Evolutionary conservation across 2,113 vertebrate species (phyloP), one percentile per base, ranked within the genome.

Genomic region (Suncus etruscus): DNA sequence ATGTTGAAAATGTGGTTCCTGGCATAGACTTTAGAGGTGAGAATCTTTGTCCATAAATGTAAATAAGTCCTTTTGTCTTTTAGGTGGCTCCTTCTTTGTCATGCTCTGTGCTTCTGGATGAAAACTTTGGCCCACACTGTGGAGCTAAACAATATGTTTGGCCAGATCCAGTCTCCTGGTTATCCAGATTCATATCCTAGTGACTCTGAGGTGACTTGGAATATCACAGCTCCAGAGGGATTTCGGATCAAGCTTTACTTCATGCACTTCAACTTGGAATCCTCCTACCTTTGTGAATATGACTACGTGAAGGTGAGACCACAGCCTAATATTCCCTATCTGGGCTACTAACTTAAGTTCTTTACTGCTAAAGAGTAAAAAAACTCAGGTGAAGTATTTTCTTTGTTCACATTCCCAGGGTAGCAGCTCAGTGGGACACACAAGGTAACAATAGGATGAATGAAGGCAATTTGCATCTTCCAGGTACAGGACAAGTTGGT

Each of bases 271-370:
- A 98, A 99, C 97, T 96, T 99, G 96, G 99, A 99, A 96, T 99
- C 99, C 0, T 99, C 99, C 54, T 99, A 99, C 97, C 98, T 99
- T 94, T 99, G 99, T 94, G 98, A 99, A 98, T 99, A 99, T 1
- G 99, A 99, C 96, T 99, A 97, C 1, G 98, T 99, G 69, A 98
- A 99, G 99, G 99, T 99, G 94, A 98, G 98, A 85, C 22, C 25
- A 1, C n/a, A 6, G 18, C 58, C 22, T 1, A 1, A 1, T 20
- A 3, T 72, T 91, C 66, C 68, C 73, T 90, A 12, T 6, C 24
- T 29, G 29, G 47, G 1, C 4, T 11, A 32, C 18, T n/a, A 27
- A 39, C 0, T 3, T 11, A n/a, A 20, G 25, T 54, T 86, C 24
- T 86, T 85, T 86, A 1, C 16, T 11, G 14, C 31, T 63, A 66